A percentile compares a stretch with the other conserved stretches of the same genome.
Evolutionary conservation across 2,113 vertebrate species (phyloP).

Genomic region (Camelus bactrianus): DNA sequence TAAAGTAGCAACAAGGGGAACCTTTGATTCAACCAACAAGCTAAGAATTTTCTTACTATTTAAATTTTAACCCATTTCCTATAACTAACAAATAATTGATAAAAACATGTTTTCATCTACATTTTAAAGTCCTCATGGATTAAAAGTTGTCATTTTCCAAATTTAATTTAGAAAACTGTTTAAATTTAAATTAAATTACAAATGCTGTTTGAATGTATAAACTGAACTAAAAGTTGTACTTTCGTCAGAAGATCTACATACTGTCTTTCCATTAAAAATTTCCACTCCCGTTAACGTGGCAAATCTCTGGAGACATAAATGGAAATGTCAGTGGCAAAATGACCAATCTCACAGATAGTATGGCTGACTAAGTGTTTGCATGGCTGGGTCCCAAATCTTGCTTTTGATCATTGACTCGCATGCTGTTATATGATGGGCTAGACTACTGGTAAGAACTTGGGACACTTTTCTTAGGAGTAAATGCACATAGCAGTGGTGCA

Average conservation of each 20-base stretch:
- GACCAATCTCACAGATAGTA: not conserved
- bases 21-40: not conserved
- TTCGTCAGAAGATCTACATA: not conserved
- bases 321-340: conserved; percentile 8
- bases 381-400: not conserved
- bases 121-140: conserved; percentile 42
- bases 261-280: not conserved
- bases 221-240: not conserved
- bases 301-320: not conserved
- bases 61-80: not conserved
- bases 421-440: not conserved
- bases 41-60: not conserved
- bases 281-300: not conserved
- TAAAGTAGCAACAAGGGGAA: not conserved
- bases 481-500: not conserved
- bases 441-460: not conserved
- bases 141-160: not conserved
- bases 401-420: not conserved
- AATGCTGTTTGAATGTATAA: conserved; percentile 31
- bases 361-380: not conserved
- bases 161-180: conserved; percentile 31
- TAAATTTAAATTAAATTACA: not conserved
- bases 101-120: not conserved
- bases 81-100: conserved; percentile 13
- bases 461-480: not conserved